phyloP scores from a whole-genome alignment of 2,113 vertebrate species.

The Calidris pugnax region DNA sequence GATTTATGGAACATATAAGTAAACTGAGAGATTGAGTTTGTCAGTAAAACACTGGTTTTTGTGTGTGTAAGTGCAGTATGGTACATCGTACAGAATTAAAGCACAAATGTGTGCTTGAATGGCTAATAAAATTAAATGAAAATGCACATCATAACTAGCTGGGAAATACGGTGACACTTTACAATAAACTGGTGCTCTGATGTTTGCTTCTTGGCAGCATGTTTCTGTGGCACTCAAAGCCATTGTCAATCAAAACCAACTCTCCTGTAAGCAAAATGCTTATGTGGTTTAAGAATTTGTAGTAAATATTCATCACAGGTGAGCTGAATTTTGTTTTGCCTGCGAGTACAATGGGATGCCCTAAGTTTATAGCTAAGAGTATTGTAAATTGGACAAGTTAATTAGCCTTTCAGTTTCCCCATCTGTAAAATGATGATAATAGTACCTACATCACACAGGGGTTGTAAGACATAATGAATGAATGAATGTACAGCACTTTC shows the following conservation, averaged over 20 bases:
- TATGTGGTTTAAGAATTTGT: neutral
- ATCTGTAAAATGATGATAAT: conserved; percentile 51
- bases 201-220: neutral
- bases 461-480: conserved; percentile 42
- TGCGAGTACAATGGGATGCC: neutral
- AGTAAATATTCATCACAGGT: neutral
- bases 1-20: conserved; percentile 80
- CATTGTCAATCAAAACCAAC: neutral
- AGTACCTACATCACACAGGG: conserved; percentile 24
- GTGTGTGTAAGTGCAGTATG: neutral
- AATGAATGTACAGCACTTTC: conserved; percentile 23
- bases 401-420: conserved; percentile 33
- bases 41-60: neutral
- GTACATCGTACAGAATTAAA: neutral
- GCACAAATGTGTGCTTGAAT: neutral
- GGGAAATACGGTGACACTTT: neutral
- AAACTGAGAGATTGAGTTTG: conserved; percentile 69
- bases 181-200: neutral
- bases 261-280: neutral
- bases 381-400: conserved; percentile 55
- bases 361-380: conserved; percentile 27
- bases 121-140: neutral
- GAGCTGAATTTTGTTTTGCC: conserved; percentile 26
- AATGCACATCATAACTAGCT: neutral
- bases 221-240: neutral